Percentiles rank a stretch among this genome's conserved stretches.
These are phyloP conservation scores for Amblyraja radiata DNA, from an alignment of 2,797 vertebrate genomes.

Conservation along the genomic window DNA sequence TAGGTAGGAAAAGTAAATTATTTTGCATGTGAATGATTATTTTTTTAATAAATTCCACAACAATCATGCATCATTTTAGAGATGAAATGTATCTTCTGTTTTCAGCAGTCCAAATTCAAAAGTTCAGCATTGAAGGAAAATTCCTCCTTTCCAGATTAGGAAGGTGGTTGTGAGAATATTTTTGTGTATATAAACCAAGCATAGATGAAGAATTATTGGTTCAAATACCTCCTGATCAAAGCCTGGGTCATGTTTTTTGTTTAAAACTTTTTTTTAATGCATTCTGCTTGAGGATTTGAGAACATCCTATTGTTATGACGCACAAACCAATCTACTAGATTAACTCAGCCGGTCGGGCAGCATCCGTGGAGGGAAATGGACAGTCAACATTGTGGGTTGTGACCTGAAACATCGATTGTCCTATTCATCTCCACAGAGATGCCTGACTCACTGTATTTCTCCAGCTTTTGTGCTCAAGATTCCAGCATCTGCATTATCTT, in stretches of 20 bases:
- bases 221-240: neutral
- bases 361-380: too few relatives aligned
- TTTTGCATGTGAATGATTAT: neutral
- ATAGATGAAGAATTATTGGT: neutral
- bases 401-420: too few relatives aligned
- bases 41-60: neutral
- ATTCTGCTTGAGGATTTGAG: neutral
- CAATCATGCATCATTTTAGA: neutral
- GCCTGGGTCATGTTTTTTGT: neutral
- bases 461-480: too few relatives aligned
- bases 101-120: neutral
- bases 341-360: too few relatives aligned
- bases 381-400: too few relatives aligned
- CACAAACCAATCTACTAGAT: too few relatives aligned
- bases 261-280: neutral
- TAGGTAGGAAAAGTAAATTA: constrained; percentile 61
- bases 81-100: neutral
- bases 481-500: too few relatives aligned
- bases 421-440: too few relatives aligned
- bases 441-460: too few relatives aligned
- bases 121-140: neutral
- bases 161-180: neutral
- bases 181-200: neutral
- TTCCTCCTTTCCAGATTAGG: neutral
- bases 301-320: neutral